Conservation (phyloP, 2,797 vertebrate genomes). For the Gila robusta region DNA sequence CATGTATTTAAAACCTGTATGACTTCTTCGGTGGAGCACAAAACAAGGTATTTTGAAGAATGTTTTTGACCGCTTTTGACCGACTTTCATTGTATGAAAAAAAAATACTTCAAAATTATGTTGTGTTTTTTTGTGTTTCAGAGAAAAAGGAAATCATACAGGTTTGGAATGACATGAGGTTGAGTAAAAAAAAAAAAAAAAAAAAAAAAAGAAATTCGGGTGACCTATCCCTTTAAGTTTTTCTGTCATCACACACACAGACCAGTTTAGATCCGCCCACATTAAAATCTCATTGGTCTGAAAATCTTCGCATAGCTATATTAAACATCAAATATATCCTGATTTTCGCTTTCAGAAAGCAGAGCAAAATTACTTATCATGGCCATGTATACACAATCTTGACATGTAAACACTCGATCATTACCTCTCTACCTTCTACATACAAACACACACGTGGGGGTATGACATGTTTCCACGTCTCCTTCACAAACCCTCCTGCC, state of each 20-base stretch:
- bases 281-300: neutral
- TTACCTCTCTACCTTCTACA: conserved; percentile 10
- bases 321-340: neutral
- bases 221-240: neutral
- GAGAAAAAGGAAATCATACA: neutral
- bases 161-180: neutral
- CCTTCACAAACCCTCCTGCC: conserved; percentile 43
- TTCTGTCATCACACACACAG: neutral
- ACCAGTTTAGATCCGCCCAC: too few species aligned
- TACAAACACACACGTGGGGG: conserved; percentile 8
- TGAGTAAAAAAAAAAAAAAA: too few species aligned
- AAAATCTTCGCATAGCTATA: neutral
- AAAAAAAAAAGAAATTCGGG: too few species aligned
- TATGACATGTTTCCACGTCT: conserved; percentile 38
- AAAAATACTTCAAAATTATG: neutral
- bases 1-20: neutral
- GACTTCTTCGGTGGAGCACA: neutral
- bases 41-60: conserved; percentile 4
- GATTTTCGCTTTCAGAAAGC: neutral
- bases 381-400: neutral
- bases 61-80: neutral
- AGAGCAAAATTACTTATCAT: neutral
- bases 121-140: neutral
- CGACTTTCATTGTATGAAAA: neutral
- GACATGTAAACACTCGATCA: conserved; percentile 17